A percentile compares a stretch with the other conserved stretches of the same genome.
These are phyloP conservation scores for Norana najaformis DNA, from an alignment of 2,888 invertebrate species.

Conservation along the genomic window DNA sequence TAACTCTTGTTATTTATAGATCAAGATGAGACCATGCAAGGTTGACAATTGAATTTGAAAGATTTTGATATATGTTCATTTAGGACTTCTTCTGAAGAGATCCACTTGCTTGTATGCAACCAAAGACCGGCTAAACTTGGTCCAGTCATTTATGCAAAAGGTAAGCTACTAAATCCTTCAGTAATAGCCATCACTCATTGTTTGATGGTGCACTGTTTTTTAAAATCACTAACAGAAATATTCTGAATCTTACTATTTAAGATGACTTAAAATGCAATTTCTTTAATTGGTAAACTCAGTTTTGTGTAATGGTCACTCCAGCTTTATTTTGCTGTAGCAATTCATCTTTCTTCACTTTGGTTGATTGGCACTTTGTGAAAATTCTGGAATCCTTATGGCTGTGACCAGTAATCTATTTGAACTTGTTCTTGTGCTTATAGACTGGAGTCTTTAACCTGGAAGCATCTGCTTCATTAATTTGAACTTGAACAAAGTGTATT, in stretches of 20 bases:
- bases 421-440: neutral
- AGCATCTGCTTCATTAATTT: too few relatives aligned
- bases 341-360: too few relatives aligned
- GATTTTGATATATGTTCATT: neutral
- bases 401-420: neutral
- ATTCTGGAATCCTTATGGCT: neutral
- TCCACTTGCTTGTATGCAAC: constrained; percentile 61
- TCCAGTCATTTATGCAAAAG: constrained; percentile 56
- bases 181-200: neutral
- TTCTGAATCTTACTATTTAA: too few relatives aligned
- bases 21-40: neutral
- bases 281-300: too few relatives aligned
- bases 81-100: constrained; percentile 59
- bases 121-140: constrained; percentile 58
- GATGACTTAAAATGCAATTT: too few relatives aligned
- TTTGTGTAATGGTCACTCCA: too few relatives aligned
- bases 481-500: neutral
- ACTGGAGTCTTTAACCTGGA: neutral
- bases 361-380: too few relatives aligned
- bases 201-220: neutral
- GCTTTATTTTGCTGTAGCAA: too few relatives aligned
- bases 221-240: neutral
- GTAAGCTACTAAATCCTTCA: constrained; percentile 45
- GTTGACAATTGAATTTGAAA: neutral
- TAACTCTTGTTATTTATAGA: too few relatives aligned